Conservation (phyloP, 2,113 vertebrate species). For the Camelus bactrianus region DNA sequence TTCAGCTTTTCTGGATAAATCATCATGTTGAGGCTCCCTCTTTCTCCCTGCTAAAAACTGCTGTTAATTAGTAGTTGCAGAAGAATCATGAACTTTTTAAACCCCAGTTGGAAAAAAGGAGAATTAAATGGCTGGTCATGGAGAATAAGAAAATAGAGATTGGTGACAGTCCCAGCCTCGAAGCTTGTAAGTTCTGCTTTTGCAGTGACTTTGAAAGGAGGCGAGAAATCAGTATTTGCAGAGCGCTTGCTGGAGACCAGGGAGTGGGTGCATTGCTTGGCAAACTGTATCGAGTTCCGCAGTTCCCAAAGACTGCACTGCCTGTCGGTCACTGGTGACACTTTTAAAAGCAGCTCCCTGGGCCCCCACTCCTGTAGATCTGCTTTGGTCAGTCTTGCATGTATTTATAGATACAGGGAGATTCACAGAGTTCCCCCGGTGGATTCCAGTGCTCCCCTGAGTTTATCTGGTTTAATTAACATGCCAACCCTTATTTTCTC, state of each 20-base stretch:
- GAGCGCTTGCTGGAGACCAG: neutral
- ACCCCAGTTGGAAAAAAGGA: neutral
- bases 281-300: neutral
- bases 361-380: neutral
- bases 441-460: neutral
- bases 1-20: constrained; percentile 69
- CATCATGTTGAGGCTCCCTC: constrained; percentile 49
- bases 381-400: neutral
- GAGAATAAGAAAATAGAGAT: neutral
- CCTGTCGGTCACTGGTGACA: neutral
- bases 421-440: neutral
- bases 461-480: neutral
- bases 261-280: accelerated
- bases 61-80: constrained; percentile 59
- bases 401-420: neutral
- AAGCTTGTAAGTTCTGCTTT: neutral
- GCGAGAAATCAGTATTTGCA: neutral
- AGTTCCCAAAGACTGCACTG: neutral
- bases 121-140: constrained; percentile 20
- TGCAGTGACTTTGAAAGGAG: neutral
- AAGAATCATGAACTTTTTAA: constrained; percentile 64
- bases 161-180: neutral
- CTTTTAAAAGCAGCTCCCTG: neutral
- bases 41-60: constrained; percentile 56
- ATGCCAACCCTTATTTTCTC: neutral